Evolutionary conservation across 2,888 invertebrate species (phyloP).

Genomic region (Heliconius erato): DNA sequence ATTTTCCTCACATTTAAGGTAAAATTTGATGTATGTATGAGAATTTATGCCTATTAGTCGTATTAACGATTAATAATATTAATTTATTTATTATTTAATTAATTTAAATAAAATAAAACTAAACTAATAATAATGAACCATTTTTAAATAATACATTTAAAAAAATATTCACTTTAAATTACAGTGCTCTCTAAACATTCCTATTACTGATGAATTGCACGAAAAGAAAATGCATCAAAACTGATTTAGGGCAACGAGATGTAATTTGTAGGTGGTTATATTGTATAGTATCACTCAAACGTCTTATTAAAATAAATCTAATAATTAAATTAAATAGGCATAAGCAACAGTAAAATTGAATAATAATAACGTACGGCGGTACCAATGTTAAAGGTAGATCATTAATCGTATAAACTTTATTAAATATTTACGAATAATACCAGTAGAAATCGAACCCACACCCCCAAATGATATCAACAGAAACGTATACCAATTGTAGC

Average conservation of each 20-base stretch:
- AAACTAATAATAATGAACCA: background rate
- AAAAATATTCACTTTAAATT: background rate
- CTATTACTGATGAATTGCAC: slow-evolving; percentile 37
- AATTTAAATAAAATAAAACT: too few species aligned
- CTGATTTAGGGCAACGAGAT: slow-evolving; percentile 35
- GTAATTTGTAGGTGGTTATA: slow-evolving; percentile 39
- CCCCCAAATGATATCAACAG: background rate
- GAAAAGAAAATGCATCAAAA: slow-evolving; percentile 40
- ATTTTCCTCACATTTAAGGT: background rate
- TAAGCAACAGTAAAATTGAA: background rate
- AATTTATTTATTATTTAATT: too few species aligned
- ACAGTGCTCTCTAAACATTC: slow-evolving; percentile 15
- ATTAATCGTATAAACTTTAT: too few species aligned
- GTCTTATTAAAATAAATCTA: background rate
- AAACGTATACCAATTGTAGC: too few species aligned
- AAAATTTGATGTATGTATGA: background rate
- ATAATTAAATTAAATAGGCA: background rate
- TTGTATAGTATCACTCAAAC: slow-evolving; percentile 14
- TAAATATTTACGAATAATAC: background rate
- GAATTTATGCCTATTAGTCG: too few species aligned
- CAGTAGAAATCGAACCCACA: background rate
- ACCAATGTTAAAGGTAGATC: background rate
- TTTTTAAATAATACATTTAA: background rate
- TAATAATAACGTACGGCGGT: background rate
- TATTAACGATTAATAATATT: too few species aligned